Evolutionary conservation across 64 coral and sea anemone species (phyloP).

Genomic region (Montipora efflorescens): DNA sequence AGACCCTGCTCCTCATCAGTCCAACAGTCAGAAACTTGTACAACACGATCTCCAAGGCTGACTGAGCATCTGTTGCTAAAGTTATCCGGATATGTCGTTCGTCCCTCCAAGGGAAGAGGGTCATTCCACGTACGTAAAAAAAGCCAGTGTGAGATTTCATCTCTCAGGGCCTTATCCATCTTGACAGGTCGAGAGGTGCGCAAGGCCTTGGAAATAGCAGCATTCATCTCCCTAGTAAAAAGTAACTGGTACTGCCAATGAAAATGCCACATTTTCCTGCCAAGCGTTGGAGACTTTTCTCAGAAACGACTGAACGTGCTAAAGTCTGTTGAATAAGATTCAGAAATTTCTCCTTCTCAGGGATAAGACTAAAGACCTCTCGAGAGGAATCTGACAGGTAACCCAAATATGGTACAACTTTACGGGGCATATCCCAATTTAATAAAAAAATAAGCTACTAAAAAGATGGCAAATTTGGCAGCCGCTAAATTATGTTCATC

Average conservation of each 20-base stretch:
- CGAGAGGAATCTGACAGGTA: background rate
- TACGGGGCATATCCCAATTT: conserved; percentile 51
- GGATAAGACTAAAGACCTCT: conserved; percentile 17
- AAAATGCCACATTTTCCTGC: conserved; percentile 71
- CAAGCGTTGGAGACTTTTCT: conserved; percentile 61
- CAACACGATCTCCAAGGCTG: no score
- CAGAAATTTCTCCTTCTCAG: conserved; percentile 45
- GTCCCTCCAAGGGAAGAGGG: no score
- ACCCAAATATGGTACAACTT: conserved; percentile 38
- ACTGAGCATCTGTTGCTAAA: no score
- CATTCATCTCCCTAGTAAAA: conserved; percentile 16
- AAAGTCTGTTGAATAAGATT: background rate
- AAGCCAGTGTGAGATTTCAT: conserved; percentile 63
- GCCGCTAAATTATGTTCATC: conserved; percentile 42
- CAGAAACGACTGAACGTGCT: background rate
- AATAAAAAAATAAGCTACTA: conserved; percentile 42
- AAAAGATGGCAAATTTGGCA: conserved; percentile 50
- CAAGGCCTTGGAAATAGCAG: conserved; percentile 40
- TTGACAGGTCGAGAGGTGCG: background rate
- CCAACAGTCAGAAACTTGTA: no score
- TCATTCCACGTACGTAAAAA: background rate
- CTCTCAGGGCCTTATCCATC: background rate
- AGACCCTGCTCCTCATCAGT: no score
- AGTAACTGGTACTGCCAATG: background rate
- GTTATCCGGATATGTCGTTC: no score